These are phyloP conservation scores for Porites rus DNA, from an alignment of 92 coral and sea anemone genomes.

Conservation along the genomic window DNA sequence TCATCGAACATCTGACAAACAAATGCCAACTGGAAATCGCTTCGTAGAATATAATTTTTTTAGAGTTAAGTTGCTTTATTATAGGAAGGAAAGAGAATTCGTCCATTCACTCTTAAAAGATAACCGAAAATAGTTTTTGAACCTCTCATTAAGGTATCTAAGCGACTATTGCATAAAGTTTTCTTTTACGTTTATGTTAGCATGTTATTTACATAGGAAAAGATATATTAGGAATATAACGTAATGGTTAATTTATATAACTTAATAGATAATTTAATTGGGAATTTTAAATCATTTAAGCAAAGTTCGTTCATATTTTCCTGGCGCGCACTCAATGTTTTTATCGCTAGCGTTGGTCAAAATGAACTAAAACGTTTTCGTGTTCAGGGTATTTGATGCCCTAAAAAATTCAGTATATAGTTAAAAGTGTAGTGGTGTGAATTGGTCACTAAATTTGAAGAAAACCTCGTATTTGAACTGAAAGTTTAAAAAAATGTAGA, in stretches of 20 bases:
- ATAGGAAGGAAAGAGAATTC: not conserved
- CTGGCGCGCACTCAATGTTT: not conserved
- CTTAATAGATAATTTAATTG: not conserved
- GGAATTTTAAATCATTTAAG: not conserved
- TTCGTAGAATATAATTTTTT: too few species aligned
- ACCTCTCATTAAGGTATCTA: too few species aligned
- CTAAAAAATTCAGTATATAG: not conserved
- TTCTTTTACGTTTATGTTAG: too few species aligned
- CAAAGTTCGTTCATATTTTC: not conserved
- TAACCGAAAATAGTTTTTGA: not conserved
- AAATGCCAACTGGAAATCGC: too few species aligned
- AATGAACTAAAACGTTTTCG: not conserved
- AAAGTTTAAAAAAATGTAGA: too few species aligned
- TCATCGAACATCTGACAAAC: too few species aligned
- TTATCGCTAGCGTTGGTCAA: not conserved
- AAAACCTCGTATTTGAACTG: not conserved
- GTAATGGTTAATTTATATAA: not conserved
- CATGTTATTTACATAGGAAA: too few species aligned
- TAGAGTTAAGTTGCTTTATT: not conserved
- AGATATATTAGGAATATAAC: too few species aligned
- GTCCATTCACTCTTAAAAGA: not conserved
- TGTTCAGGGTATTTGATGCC: conserved; percentile 15
- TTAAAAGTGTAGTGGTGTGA: not conserved
- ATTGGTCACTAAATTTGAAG: not conserved
- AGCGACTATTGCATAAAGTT: too few species aligned